phyloP scores from a whole-genome alignment of 2,888 invertebrate species.

The Antitype chi region DNA sequence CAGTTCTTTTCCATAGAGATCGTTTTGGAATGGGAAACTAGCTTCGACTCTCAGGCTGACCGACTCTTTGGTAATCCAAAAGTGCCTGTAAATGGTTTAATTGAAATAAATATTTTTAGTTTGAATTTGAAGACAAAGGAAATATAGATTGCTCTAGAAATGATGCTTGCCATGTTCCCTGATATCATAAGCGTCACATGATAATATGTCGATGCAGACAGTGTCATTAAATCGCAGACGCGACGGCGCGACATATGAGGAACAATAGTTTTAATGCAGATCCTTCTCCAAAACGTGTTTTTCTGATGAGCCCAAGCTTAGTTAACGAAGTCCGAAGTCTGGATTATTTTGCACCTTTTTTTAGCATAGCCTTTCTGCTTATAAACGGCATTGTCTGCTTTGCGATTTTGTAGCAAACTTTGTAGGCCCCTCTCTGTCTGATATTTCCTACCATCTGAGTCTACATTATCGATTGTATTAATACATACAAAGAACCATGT shows the following conservation, averaged over 20 bases:
- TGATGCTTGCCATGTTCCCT: not conserved
- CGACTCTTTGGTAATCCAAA: no score
- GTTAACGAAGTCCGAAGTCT: not conserved
- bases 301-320: not conserved
- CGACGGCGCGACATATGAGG: slow-evolving; percentile 3
- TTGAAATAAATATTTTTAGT: no score
- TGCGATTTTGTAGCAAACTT: slow-evolving; percentile 73
- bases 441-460: slow-evolving; percentile 85
- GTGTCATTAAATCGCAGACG: slow-evolving; percentile 36
- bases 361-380: slow-evolving; percentile 29
- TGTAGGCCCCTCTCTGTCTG: slow-evolving; percentile 85
- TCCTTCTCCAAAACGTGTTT: not conserved
- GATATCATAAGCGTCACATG: not conserved
- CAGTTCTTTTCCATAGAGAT: no score
- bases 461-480: slow-evolving; percentile 89
- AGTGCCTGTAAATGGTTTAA: no score
- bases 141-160: no score
- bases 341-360: slow-evolving; percentile 36
- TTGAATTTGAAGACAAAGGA: not conserved
- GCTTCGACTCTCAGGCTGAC: no score
- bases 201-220: slow-evolving; percentile 28
- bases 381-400: slow-evolving; percentile 67
- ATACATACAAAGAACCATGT: slow-evolving; percentile 76
- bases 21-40: no score
- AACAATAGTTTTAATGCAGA: slow-evolving; percentile 10